Conservation (phyloP, 2,888 invertebrate genomes). For the Luperina nickerlii region DNA sequence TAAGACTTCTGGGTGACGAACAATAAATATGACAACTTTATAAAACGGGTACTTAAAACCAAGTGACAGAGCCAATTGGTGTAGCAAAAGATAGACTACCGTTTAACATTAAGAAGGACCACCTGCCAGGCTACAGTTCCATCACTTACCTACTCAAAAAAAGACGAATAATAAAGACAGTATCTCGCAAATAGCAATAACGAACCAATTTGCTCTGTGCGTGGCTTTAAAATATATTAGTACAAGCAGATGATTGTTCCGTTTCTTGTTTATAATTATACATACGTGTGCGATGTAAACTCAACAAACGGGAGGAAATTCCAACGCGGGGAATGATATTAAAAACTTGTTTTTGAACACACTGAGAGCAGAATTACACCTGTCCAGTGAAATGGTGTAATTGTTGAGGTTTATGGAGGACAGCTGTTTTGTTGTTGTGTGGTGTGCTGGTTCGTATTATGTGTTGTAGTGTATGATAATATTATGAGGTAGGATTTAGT, state of each 20-base stretch:
- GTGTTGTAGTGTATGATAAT: no score
- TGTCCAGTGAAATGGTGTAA: conserved; percentile 21
- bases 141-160: neutral
- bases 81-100: neutral
- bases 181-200: neutral
- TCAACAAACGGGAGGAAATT: conserved; percentile 39
- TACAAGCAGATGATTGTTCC: conserved; percentile 36
- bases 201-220: conserved; percentile 1
- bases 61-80: no score
- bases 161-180: neutral
- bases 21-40: neutral
- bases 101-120: neutral
- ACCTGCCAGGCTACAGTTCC: neutral
- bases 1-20: no score
- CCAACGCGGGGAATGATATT: conserved; percentile 30
- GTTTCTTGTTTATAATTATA: conserved; percentile 26
- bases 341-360: conserved; percentile 35
- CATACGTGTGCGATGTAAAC: conserved; percentile 7
- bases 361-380: conserved; percentile 34
- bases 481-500: neutral
- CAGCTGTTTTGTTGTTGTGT: conserved; percentile 14
- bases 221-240: conserved; percentile 27
- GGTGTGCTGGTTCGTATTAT: neutral
- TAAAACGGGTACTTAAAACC: no score
- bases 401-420: conserved; percentile 19